Evolutionary conservation across 2,797 vertebrate genomes (phyloP).

Genomic region (Otolemur crassicaudatus): DNA sequence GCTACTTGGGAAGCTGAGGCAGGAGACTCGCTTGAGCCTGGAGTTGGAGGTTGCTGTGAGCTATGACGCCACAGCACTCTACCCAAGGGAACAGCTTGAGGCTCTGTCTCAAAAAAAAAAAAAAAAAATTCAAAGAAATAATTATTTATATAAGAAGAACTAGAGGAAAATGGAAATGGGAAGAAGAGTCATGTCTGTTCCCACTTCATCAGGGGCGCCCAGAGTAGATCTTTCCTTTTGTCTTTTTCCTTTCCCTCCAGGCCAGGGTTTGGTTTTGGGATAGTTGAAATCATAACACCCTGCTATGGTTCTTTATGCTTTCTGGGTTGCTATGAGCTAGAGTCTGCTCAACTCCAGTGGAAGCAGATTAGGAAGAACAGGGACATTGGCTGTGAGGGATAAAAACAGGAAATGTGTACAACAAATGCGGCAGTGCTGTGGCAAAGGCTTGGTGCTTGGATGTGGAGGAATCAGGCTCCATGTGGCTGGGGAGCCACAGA

Average conservation of each 20-base stretch:
- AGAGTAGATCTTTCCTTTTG: background rate
- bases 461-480: too few relatives aligned
- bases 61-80: too few relatives aligned
- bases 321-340: background rate
- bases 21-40: too few relatives aligned
- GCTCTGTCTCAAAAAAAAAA: too few relatives aligned
- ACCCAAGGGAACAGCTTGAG: too few relatives aligned
- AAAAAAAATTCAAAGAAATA: background rate
- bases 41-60: too few relatives aligned
- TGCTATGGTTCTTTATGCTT: background rate
- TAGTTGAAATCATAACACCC: background rate
- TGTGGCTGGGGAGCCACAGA: background rate
- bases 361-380: background rate
- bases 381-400: background rate
- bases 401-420: background rate
- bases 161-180: background rate
- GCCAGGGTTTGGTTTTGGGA: background rate
- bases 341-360: background rate
- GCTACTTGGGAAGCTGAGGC: too few relatives aligned
- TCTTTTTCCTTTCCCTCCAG: background rate
- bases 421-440: background rate
- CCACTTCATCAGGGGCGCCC: accelerated
- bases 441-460: background rate
- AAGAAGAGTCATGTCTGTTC: background rate
- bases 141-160: background rate